Base-by-base conservation (phyloP, 2,113 vertebrate genomes). In the Mixornis gularis region DNA sequence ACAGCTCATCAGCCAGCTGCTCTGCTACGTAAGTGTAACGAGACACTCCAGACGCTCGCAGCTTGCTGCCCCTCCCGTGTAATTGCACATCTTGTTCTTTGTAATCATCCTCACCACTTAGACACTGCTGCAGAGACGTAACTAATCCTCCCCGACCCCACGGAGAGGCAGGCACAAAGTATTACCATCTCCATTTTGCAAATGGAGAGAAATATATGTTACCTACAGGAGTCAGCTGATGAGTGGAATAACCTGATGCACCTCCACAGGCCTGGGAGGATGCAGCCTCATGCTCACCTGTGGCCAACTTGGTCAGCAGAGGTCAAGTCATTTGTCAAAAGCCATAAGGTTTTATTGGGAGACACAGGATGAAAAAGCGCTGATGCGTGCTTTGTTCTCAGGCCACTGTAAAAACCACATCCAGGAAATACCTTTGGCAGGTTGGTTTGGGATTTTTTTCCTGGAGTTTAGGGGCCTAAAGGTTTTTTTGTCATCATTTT, bases 1-100 rank as follows among this genome's bases (percentile, higher is more conserved):
- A 40, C 69, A 94, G 86, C 95, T 94, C 93, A 86, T 90, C 92
- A 95, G 83, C 77, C 92, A 95, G 95, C 95, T 94, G 92, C 88
- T 93, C 86, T 41, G 80, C 89, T 68, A 34, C 53, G 77, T 17
- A 68, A 84, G 83, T 46, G 83, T 56, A 90, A 92, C 36, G 14
- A 93, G 93, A 90, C 89, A 64, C 86, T 78, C 36, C 13, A 93
- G 93, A 90, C 89, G 60, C 86, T 78, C 44, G 7, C 95, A 90
- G 95, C 90, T 92, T 40, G 65, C 90, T 86, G 93, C 86, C 86
- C 88, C 88, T 78, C 89, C 86, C 78, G 29, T 64, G 65, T 81
- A 92, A 94, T 76, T 93, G 89, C 86, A 89, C 92, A 90, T 93
- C 93, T 92, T 93, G 89, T 62, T 84, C 93, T 89, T 79, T 72